Conservation (phyloP, 2,113 vertebrate genomes). For the Cyanoliseus patagonus region DNA sequence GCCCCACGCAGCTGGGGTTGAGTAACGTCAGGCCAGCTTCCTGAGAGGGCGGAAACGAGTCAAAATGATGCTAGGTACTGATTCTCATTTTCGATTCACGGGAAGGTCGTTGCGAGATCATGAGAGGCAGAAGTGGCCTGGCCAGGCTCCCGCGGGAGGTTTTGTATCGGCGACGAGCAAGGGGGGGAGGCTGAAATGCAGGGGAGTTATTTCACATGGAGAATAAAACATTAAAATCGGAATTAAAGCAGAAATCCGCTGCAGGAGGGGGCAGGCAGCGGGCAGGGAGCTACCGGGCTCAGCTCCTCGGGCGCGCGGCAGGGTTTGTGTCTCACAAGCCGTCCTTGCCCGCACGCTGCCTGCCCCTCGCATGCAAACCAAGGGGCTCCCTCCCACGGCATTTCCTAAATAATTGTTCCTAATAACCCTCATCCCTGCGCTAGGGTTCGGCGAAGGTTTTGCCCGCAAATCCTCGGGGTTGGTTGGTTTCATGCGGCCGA, state of each 20-base stretch:
- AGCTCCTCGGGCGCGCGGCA: not conserved
- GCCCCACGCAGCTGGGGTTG: not conserved
- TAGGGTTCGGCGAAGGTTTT: fast-evolving
- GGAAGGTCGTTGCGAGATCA: not conserved
- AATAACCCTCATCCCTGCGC: not conserved
- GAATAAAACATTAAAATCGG: not conserved
- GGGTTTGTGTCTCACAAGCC: not conserved
- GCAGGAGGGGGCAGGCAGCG: not conserved
- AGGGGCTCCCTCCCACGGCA: not conserved
- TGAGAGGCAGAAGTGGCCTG: not conserved
- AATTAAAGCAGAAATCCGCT: too few relatives aligned
- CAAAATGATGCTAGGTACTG: conserved; percentile 48
- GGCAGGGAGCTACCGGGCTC: not conserved
- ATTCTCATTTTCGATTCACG: conserved; percentile 14
- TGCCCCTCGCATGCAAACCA: not conserved
- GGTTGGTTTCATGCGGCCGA: not conserved
- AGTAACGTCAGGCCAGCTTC: not conserved
- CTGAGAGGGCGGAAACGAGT: conserved; percentile 50
- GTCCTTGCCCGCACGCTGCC: not conserved
- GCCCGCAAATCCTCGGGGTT: fast-evolving
- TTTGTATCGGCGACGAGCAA: not conserved
- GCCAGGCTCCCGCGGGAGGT: not conserved
- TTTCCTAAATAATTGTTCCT: not conserved
- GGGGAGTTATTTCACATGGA: not conserved
- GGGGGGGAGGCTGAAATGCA: not conserved